Base-by-base conservation (phyloP, 2,888 invertebrate genomes). In the Molorchus minor region DNA sequence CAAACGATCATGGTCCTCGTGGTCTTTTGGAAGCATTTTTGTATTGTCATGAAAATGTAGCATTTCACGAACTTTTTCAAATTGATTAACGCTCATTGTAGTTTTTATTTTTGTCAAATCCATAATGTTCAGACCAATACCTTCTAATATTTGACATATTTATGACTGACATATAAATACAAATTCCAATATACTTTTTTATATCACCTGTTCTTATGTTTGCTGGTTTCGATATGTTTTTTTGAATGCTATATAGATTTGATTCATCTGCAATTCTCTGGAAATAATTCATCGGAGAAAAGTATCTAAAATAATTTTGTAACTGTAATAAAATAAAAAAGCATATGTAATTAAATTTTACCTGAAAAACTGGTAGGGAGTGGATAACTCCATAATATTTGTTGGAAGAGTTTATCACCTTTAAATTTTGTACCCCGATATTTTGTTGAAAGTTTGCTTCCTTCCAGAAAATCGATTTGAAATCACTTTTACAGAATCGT, bases 361-460 rank as follows among this genome's bases (percentile, higher is more conserved):
- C n/a, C n/a, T n/a, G n/a, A n/a, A n/a, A n/a, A n/a, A n/a, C n/a
- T n/a, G n/a, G n/a, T n/a, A n/a, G n/a, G n/a, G n/a, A n/a, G n/a
- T n/a, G 4, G 46, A 47, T 47, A 47, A 17, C 1, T 47, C 35
- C 12, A 33, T 47, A 16, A 47, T 33, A 33, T 33, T 17, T 17
- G 33, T 7, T 33, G 46, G 35, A 12, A 33, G 19, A 17, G 16
- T 33, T 17, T 33, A 16, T 3, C 19, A 16, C 35, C 46, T 16
- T 3, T 12, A 33, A 47, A 47, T 35, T 35, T 20, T 35, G 35
- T 46, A 15, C 16, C 33, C 7, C 10, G 17, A 46, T 16, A 33
- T 46, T 46, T 19, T 46, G 30, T 35, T 47, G 20, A 17, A 47
- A 47, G 13, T 20, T 47, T n/a, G 36, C 36, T 36, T 35, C 20